phyloP scores from a whole-genome alignment of 2,888 invertebrate genomes.

The Pemphredon lugubris region DNA sequence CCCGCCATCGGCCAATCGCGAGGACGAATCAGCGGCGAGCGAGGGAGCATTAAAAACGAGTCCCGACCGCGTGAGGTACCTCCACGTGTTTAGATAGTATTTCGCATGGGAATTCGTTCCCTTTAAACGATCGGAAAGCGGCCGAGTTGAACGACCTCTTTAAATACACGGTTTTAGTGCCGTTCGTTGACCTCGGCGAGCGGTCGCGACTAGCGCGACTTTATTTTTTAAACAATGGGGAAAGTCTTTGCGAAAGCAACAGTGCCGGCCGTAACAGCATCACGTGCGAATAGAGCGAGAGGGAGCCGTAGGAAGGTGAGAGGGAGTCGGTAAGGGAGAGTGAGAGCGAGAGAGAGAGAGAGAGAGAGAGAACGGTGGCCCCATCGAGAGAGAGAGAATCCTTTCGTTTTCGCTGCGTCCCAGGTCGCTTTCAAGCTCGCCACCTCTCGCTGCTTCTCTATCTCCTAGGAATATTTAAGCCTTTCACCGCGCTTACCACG shows the following conservation, averaged over 20 bases:
- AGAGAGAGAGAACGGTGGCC: slow-evolving; percentile 13
- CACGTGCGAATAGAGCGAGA: slow-evolving; percentile 40
- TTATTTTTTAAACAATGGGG: slow-evolving; percentile 76
- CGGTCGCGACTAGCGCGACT: slow-evolving; percentile 46
- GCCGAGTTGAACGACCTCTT: slow-evolving; percentile 67
- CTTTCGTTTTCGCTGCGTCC: slow-evolving; percentile 74
- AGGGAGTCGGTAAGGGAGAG: slow-evolving; percentile 19
- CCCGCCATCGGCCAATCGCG: no score
- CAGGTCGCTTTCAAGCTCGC: slow-evolving; percentile 52
- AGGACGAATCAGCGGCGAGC: no score
- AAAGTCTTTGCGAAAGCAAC: slow-evolving; percentile 74
- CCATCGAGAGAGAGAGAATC: slow-evolving; percentile 62
- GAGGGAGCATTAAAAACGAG: no score
- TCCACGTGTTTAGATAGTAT: no score
- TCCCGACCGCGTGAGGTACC: no score
- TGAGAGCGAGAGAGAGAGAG: slow-evolving; percentile 27
- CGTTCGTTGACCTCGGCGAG: slow-evolving; percentile 62
- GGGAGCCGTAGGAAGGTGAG: slow-evolving; percentile 11
- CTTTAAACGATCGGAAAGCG: slow-evolving; percentile 10
- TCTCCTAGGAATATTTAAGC: slow-evolving; percentile 34
- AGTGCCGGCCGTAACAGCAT: slow-evolving; percentile 39
- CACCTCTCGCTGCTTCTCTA: not conserved
- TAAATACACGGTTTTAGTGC: slow-evolving; percentile 51
- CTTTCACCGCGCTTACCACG: slow-evolving; percentile 57
- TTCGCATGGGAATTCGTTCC: no score